Conservation (phyloP, 2,888 invertebrate species). For the Dinocampus coccinellae region DNA sequence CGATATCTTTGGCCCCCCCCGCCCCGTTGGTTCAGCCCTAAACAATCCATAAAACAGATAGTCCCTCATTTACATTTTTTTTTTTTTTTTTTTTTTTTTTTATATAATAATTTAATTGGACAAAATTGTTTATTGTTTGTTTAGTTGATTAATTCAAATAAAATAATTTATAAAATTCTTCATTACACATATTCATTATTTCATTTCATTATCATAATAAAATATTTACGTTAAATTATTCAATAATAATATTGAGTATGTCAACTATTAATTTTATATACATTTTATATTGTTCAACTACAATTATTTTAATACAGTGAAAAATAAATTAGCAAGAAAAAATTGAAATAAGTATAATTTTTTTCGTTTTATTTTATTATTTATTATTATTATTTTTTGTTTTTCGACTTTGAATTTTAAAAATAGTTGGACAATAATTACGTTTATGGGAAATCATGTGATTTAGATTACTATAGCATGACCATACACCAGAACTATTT, state of each 20-base stretch:
- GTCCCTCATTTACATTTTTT: slow-evolving; percentile 62
- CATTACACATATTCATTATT: too few relatives aligned
- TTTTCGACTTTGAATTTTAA: background rate
- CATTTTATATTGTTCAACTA: too few relatives aligned
- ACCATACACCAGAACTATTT: background rate
- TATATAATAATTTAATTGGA: slow-evolving; percentile 8
- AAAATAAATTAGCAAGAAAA: background rate
- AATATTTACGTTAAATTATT: too few relatives aligned
- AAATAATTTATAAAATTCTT: too few relatives aligned
- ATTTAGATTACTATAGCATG: background rate
- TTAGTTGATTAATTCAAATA: slow-evolving; percentile 11
- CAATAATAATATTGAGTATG: too few relatives aligned
- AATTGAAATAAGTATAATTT: background rate
- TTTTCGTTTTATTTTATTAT: too few relatives aligned
- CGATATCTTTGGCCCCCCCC: slow-evolving; percentile 74
- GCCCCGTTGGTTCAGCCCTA: slow-evolving; percentile 76
- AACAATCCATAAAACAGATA: slow-evolving; percentile 71
- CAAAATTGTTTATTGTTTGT: slow-evolving; percentile 9
- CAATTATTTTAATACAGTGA: background rate
- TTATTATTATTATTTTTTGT: too few relatives aligned
- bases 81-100: too few relatives aligned
- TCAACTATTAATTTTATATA: too few relatives aligned
- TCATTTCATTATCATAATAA: too few relatives aligned
- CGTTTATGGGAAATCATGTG: background rate
- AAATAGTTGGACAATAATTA: background rate